phyloP scores from a whole-genome alignment of 2,113 vertebrate species.

The Haemorhous mexicanus region DNA sequence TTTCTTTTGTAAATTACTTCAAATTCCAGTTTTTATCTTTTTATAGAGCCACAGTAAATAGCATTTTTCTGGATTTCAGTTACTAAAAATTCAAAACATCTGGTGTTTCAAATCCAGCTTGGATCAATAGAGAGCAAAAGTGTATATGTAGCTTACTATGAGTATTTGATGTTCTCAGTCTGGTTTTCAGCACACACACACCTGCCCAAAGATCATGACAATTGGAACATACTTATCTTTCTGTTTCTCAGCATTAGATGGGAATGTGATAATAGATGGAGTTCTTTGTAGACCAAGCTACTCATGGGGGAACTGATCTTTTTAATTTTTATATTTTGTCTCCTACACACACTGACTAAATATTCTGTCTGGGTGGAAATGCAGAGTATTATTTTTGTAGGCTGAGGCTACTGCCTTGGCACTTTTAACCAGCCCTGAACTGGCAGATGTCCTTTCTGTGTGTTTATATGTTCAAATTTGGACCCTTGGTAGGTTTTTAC shows the following conservation, averaged over 20 bases:
- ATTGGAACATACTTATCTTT: not conserved
- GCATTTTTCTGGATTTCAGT: not conserved
- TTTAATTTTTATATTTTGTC: not conserved
- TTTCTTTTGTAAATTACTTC: not conserved
- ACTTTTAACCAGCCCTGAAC: not conserved
- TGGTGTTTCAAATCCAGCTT: not conserved
- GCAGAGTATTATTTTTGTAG: not conserved
- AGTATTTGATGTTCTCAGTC: not conserved
- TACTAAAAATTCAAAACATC: not conserved
- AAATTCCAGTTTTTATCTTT: not conserved
- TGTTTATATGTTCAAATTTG: not conserved
- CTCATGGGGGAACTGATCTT: not conserved
- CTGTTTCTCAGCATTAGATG: not conserved
- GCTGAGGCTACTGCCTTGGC: not conserved
- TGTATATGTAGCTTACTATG: not conserved
- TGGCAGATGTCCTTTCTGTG: not conserved
- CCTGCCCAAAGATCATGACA: not conserved
- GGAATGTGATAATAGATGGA: not conserved
- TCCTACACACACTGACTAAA: not conserved
- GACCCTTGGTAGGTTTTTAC: not conserved
- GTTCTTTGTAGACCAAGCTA: not conserved
- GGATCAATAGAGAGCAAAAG: not conserved
- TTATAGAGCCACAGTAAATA: not conserved
- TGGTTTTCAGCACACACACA: not conserved
- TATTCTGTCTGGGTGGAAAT: not conserved